Percentiles rank a stretch among this genome's conserved stretches.
These are phyloP conservation scores for Sanderia malayensis DNA, from an alignment of 30 jellyfish, hydroid and myxozoan species.

Conservation along the genomic window DNA sequence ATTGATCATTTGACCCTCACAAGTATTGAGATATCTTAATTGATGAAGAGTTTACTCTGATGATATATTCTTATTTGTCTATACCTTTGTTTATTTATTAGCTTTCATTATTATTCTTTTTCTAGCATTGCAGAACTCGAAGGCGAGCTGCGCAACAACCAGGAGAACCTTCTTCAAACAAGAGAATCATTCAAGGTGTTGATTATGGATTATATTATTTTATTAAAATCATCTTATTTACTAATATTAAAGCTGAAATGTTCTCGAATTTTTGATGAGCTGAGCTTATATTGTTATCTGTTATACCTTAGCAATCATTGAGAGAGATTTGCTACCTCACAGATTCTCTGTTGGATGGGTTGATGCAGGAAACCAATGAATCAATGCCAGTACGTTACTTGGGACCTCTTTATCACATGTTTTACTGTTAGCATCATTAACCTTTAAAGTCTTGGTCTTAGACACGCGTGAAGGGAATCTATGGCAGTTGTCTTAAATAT, in stretches of 20 bases:
- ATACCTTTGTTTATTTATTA: background rate
- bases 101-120: background rate
- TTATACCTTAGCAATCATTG: constrained; percentile 39
- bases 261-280: no score
- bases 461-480: no score
- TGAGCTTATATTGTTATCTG: background rate
- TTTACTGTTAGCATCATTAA: no score
- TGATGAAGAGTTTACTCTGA: background rate
- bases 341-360: constrained; percentile 36
- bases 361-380: constrained; percentile 51
- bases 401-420: no score
- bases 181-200: constrained; percentile 59
- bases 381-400: constrained; percentile 33
- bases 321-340: constrained; percentile 28
- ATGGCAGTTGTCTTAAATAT: no score
- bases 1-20: background rate
- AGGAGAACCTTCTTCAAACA: constrained; percentile 56
- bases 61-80: background rate
- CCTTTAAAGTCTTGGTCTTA: no score
- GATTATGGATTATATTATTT: no score
- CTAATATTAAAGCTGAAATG: no score
- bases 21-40: background rate
- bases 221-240: no score
- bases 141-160: constrained; percentile 53
- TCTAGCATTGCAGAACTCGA: constrained; percentile 53